Percentiles rank a stretch among this genome's conserved stretches.
phyloP scores from a whole-genome alignment of 2,113 vertebrate genomes.

The Polypterus senegalus region DNA sequence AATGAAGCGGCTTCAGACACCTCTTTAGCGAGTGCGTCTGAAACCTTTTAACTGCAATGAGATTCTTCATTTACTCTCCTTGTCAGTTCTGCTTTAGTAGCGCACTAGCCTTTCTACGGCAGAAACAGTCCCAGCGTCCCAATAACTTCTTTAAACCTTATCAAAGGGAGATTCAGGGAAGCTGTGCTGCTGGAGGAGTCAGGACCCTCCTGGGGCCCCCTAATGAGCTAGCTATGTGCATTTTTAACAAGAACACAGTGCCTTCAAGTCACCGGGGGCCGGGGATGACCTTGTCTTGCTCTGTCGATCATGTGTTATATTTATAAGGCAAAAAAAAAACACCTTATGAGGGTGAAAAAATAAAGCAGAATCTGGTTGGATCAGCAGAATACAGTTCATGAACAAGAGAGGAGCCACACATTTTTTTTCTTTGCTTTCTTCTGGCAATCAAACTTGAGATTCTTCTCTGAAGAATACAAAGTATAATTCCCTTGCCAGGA shows the following conservation, averaged over 20 bases:
- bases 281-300: conserved; percentile 58
- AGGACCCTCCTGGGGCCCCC: conserved; percentile 48
- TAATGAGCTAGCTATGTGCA: conserved; percentile 65
- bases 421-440: too few relatives aligned
- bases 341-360: conserved; percentile 40
- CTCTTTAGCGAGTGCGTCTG: not conserved
- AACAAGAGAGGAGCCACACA: conserved; percentile 13
- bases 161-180: conserved; percentile 12
- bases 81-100: conserved; percentile 8
- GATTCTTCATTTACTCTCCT: conserved; percentile 3
- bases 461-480: too few relatives aligned
- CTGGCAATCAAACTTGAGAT: too few relatives aligned
- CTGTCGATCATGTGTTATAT: conserved; percentile 59
- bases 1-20: not conserved
- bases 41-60: not conserved
- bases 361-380: conserved; percentile 63
- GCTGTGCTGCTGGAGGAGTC: conserved; percentile 16
- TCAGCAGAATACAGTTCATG: conserved; percentile 67
- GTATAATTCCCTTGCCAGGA: too few relatives aligned
- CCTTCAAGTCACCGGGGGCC: conserved; percentile 55
- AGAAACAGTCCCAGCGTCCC: conserved; percentile 11
- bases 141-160: conserved; percentile 15
- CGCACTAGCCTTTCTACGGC: conserved; percentile 2
- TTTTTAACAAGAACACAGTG: conserved; percentile 52
- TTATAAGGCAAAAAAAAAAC: conserved; percentile 44